Evolutionary conservation across 2,113 vertebrate species (phyloP).

Genomic region (Heliornis fulica): DNA sequence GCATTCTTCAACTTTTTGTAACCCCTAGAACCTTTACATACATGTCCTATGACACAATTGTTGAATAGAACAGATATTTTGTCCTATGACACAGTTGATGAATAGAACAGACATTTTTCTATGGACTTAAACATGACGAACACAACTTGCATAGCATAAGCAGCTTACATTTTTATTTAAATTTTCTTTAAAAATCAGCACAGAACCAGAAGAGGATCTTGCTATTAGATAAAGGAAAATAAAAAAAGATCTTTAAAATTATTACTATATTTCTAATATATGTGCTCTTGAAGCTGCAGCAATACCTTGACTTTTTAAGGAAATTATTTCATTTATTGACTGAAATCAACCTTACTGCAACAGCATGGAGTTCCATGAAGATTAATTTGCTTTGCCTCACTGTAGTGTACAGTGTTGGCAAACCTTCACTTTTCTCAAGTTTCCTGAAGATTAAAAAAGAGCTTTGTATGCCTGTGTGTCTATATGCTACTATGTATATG

Average conservation of each 20-base stretch:
- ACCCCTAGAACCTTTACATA: neutral
- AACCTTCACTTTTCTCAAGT: neutral
- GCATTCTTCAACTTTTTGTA: neutral
- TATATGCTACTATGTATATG: neutral
- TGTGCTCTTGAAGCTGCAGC: neutral
- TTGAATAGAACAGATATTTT: neutral
- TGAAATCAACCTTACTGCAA: neutral
- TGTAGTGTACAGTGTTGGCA: neutral
- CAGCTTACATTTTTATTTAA: neutral
- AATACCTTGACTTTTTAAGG: neutral
- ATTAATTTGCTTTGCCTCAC: neutral
- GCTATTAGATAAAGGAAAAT: neutral
- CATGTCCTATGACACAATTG: neutral
- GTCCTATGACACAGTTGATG: too few species aligned
- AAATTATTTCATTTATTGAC: neutral
- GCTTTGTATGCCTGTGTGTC: neutral
- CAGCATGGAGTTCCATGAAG: rapidly evolving
- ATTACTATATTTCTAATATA: neutral
- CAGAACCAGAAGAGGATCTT: neutral
- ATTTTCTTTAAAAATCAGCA: neutral
- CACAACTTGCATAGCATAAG: neutral
- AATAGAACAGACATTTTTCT: neutral
- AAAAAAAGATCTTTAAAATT: neutral
- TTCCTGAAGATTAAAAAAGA: neutral
- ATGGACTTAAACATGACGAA: neutral